A percentile compares a stretch with the other conserved stretches of the same genome.
phyloP scores from a whole-genome alignment of 2,113 vertebrate species.

The Bujurquina vittata region DNA sequence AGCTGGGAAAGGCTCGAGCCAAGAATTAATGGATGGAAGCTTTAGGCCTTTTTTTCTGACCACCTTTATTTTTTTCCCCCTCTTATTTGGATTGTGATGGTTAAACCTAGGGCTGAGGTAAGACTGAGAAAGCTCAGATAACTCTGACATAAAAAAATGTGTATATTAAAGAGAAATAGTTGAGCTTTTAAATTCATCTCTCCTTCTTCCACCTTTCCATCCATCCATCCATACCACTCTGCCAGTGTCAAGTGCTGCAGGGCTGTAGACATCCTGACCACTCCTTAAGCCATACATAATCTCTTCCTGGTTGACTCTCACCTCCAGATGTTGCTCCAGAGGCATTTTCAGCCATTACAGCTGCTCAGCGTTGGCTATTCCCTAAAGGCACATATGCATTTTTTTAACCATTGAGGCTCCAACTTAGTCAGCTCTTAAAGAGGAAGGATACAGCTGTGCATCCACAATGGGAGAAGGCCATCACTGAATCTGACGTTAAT shows the following conservation, averaged over 20 bases:
- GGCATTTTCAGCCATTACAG: constrained; percentile 50
- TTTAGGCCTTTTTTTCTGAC: not conserved
- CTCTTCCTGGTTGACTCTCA: constrained; percentile 1
- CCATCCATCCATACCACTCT: not conserved
- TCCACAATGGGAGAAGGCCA: constrained; percentile 22
- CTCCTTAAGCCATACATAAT: constrained; percentile 1
- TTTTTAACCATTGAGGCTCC: constrained; percentile 68
- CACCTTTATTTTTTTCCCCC: no score
- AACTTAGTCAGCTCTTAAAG: constrained; percentile 47
- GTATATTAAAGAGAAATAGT: not conserved
- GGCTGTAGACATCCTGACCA: not conserved
- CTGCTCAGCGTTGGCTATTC: constrained; percentile 53
- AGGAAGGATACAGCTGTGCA: constrained; percentile 36
- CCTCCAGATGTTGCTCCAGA: constrained; percentile 67
- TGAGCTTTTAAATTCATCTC: not conserved
- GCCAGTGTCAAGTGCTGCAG: not conserved
- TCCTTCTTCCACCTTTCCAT: not conserved
- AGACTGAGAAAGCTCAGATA: not conserved
- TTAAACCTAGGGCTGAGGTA: not conserved
- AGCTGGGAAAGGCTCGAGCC: not conserved
- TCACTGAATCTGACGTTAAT: constrained; percentile 25
- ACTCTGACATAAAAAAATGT: not conserved
- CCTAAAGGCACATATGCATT: constrained; percentile 59
- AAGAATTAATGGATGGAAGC: not conserved
- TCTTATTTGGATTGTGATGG: not conserved